phyloP scores from a whole-genome alignment of 64 coral and sea anemone species.

The Pocillopora verrucosa region DNA sequence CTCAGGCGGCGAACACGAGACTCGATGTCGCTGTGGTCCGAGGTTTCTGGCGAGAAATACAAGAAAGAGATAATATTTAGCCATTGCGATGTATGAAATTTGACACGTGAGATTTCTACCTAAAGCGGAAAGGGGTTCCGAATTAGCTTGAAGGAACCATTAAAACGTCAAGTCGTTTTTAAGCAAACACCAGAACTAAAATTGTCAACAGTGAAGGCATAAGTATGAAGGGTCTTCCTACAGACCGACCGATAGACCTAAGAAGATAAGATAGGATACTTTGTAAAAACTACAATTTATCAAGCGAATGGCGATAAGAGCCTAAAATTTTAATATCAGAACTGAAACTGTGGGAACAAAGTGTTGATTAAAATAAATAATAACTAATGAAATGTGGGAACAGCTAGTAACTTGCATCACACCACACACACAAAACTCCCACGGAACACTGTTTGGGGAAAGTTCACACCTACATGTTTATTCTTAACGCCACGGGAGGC shows the following conservation, averaged over 20 bases:
- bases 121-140: too few species aligned
- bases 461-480: neutral
- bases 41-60: slow-evolving; percentile 69
- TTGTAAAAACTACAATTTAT: too few species aligned
- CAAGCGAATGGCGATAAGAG: neutral
- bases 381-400: neutral
- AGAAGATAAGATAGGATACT: too few species aligned
- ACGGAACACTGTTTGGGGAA: neutral
- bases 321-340: neutral
- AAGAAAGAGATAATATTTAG: neutral
- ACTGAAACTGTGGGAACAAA: neutral
- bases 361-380: neutral
- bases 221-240: too few species aligned
- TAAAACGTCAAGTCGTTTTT: too few species aligned
- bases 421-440: neutral
- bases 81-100: neutral
- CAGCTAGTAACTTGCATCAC: neutral
- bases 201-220: too few species aligned
- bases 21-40: slow-evolving; percentile 88
- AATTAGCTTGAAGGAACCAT: too few species aligned
- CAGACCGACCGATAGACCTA: too few species aligned
- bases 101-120: too few species aligned
- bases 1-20: slow-evolving; percentile 72
- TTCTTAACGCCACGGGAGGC: neutral
- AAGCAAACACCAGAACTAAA: too few species aligned